Evolutionary conservation across 2,113 vertebrate genomes (phyloP).

Genomic region (Isichthys henryi): DNA sequence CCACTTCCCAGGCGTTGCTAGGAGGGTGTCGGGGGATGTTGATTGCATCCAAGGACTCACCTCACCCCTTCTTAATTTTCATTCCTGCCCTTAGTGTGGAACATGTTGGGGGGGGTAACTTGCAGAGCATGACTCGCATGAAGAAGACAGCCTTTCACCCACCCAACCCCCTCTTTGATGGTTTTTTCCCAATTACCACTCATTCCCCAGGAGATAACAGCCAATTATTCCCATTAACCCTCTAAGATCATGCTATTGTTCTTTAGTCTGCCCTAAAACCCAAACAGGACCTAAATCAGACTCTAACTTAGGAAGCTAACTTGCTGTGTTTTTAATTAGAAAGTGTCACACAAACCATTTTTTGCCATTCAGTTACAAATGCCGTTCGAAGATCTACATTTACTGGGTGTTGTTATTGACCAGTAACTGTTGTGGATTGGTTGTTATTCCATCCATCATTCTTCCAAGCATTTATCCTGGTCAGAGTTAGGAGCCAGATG

Average conservation of each 20-base stretch:
- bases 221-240: constrained; percentile 14
- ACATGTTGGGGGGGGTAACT: background rate
- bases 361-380: background rate
- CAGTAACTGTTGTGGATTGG: background rate
- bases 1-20: background rate
- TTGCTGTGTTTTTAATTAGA: background rate
- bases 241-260: background rate
- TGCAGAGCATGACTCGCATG: too few species aligned
- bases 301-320: background rate
- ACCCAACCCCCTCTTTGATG: background rate
- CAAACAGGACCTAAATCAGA: background rate
- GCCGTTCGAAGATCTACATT: background rate
- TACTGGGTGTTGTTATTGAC: background rate
- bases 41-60: background rate
- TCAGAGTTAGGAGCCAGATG: background rate
- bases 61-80: background rate
- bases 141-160: background rate
- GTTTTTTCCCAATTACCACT: background rate
- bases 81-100: background rate
- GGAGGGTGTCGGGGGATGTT: background rate
- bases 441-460: background rate
- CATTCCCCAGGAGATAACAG: constrained; percentile 10
- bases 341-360: background rate
- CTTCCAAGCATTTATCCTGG: background rate
- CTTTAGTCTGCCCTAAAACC: background rate